Conservation (phyloP, 2,113 vertebrate genomes). For the Gallinago undulata region DNA sequence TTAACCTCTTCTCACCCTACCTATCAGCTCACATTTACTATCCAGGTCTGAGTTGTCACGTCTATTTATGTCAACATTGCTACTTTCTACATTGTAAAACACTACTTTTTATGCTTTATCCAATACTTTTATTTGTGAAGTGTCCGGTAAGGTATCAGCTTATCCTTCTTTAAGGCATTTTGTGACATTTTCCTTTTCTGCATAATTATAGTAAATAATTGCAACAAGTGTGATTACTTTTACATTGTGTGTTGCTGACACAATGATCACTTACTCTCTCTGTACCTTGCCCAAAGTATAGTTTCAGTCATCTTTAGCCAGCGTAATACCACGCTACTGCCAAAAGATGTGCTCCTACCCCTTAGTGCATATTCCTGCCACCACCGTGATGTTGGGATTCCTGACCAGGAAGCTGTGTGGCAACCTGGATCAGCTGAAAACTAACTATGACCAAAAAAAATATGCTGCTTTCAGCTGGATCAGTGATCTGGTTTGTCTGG, state of each 20-base stretch:
- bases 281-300: background rate
- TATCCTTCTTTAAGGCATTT: background rate
- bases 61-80: background rate
- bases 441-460: background rate
- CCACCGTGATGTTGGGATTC: background rate
- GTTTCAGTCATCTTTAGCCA: constrained; percentile 66
- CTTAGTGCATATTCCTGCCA: background rate
- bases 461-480: background rate
- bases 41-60: background rate
- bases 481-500: background rate
- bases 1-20: background rate
- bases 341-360: background rate
- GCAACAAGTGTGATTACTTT: background rate
- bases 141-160: background rate
- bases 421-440: background rate
- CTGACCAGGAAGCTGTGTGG: background rate
- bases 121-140: background rate
- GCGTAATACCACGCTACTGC: background rate
- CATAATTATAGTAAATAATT: background rate
- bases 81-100: background rate
- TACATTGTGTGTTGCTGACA: background rate
- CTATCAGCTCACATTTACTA: background rate
- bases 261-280: background rate
- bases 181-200: background rate
- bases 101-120: background rate